Conservation (phyloP, 2,888 invertebrate genomes). For the Drosophila colorata region DNA sequence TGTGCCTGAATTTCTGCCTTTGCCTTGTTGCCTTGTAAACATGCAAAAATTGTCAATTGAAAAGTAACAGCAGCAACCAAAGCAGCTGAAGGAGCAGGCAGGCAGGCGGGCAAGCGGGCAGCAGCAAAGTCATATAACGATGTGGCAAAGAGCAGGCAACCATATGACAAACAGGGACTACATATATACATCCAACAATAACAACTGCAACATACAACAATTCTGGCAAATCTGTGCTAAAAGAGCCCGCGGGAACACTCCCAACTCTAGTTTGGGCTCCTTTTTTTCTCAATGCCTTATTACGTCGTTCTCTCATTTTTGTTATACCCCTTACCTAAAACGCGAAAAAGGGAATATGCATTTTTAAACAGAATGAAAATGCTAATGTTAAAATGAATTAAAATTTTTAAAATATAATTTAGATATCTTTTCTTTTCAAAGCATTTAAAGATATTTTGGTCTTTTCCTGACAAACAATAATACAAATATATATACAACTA, state of each 20-base stretch:
- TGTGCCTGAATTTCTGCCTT: conserved; percentile 13
- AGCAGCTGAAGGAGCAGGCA: conserved; percentile 3
- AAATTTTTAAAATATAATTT: too few relatives aligned
- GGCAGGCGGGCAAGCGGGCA: conserved; percentile 1
- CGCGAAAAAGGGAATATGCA: neutral
- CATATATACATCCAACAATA: conserved; percentile 3
- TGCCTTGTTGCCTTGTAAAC: conserved; percentile 56
- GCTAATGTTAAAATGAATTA: neutral
- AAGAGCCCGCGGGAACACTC: conserved; percentile 47
- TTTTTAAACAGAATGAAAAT: neutral
- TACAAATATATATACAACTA: too few relatives aligned
- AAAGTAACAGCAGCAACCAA: conserved; percentile 37
- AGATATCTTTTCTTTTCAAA: too few relatives aligned
- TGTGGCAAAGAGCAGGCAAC: conserved; percentile 52
- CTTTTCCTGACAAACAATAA: too few relatives aligned
- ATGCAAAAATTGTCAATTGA: conserved; percentile 71
- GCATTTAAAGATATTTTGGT: too few relatives aligned
- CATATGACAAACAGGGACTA: conserved; percentile 29
- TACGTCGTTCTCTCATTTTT: conserved; percentile 6
- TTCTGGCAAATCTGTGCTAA: conserved; percentile 54
- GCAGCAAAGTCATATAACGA: conserved; percentile 48
- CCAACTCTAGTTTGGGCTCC: neutral
- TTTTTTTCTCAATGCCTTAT: conserved; percentile 27
- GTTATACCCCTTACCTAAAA: conserved; percentile 15
- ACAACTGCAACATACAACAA: conserved; percentile 45